Evolutionary conservation across 2,888 invertebrate genomes (phyloP).

Genomic region (Heliconius ismenius): DNA sequence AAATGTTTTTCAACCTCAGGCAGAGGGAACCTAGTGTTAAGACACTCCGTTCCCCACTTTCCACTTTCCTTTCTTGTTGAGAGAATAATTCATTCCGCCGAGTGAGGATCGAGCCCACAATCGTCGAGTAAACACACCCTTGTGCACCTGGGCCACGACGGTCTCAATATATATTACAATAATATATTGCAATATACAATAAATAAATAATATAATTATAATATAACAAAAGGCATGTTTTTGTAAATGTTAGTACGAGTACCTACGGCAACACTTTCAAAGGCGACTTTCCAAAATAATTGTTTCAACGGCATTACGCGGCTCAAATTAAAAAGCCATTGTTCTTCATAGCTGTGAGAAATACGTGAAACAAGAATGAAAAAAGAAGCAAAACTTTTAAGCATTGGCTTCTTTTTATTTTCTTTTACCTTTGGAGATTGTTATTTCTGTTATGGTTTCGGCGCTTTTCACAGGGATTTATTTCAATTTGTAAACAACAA

Average conservation of each 20-base stretch:
- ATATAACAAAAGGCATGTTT: not conserved
- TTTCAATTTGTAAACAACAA: not conserved
- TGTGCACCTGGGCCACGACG: too few species aligned
- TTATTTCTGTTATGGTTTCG: not conserved
- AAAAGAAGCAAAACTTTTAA: not conserved
- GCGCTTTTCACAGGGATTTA: not conserved
- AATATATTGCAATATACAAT: too few species aligned
- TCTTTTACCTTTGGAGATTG: constrained; percentile 4
- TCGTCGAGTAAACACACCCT: too few species aligned
- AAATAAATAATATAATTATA: too few species aligned
- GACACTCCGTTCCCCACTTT: too few species aligned
- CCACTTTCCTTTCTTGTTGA: too few species aligned
- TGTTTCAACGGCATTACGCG: constrained; percentile 39
- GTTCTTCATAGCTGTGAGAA: constrained; percentile 43
- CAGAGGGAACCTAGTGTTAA: too few species aligned
- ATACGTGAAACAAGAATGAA: not conserved
- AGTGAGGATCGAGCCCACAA: too few species aligned
- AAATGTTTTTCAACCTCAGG: too few species aligned
- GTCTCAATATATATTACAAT: too few species aligned
- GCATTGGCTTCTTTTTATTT: constrained; percentile 5
- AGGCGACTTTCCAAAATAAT: constrained; percentile 41
- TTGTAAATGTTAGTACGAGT: not conserved
- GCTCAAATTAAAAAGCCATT: constrained; percentile 40
- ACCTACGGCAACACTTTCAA: not conserved
- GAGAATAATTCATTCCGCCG: too few species aligned